Evolutionary conservation across 1,140 invertebrate species (phyloP).

Genomic region (Drosophila melanica): DNA sequence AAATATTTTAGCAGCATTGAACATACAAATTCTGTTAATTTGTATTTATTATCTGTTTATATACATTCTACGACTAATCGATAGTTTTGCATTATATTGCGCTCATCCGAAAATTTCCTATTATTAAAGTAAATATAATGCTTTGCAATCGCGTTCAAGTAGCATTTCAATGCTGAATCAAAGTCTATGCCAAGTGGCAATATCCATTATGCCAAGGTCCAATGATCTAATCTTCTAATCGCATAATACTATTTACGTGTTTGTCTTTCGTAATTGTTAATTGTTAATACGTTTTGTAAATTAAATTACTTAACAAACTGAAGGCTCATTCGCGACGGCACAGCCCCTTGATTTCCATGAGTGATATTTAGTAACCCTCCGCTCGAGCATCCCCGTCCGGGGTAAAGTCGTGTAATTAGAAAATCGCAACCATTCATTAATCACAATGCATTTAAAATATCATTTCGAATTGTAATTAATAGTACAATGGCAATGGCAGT

Average conservation of each 20-base stretch:
- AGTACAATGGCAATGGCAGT: slow-evolving; percentile 53
- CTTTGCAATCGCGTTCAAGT: slow-evolving; percentile 8
- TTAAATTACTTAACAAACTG: slow-evolving; percentile 44
- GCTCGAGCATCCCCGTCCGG: neutral
- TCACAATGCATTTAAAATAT: slow-evolving; percentile 69
- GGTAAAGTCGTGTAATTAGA: slow-evolving; percentile 56
- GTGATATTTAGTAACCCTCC: slow-evolving; percentile 25
- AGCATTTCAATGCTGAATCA: slow-evolving; percentile 3
- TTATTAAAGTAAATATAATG: slow-evolving; percentile 2
- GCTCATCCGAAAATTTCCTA: neutral
- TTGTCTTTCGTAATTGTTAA: slow-evolving; percentile 12
- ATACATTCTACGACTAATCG: neutral
- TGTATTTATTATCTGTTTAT: too few species aligned
- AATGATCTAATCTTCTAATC: slow-evolving; percentile 37
- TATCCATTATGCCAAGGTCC: slow-evolving; percentile 37
- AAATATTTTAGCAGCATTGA: too few species aligned
- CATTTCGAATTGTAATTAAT: slow-evolving; percentile 69
- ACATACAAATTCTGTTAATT: too few species aligned
- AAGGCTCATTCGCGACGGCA: slow-evolving; percentile 28
- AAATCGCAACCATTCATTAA: slow-evolving; percentile 63
- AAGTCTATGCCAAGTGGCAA: slow-evolving; percentile 21
- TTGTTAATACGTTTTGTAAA: slow-evolving; percentile 34
- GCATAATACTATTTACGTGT: neutral
- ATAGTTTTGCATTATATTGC: neutral
- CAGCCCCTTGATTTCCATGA: slow-evolving; percentile 1